Evolutionary conservation across 2,113 vertebrate genomes (phyloP).

Genomic region (Meles meles): DNA sequence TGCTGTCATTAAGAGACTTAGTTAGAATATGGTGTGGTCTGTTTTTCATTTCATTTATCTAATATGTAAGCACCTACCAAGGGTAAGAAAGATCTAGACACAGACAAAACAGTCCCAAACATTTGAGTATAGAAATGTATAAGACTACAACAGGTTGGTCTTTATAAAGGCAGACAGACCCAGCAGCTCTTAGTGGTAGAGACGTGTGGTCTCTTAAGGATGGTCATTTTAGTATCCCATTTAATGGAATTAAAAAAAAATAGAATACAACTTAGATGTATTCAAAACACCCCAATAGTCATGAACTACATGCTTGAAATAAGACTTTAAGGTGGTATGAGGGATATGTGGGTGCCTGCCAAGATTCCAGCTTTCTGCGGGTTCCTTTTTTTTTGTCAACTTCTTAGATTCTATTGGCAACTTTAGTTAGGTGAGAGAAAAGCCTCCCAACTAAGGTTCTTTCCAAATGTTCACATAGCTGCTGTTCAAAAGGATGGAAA

Average conservation of each 20-base stretch:
- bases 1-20: not conserved
- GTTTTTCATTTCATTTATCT: not conserved
- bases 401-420: not conserved
- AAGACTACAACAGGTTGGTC: not conserved
- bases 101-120: not conserved
- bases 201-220: not conserved
- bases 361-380: not conserved
- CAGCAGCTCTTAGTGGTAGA: not conserved
- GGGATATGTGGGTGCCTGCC: not conserved
- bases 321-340: not conserved
- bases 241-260: not conserved
- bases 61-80: not conserved
- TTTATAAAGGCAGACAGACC: not conserved
- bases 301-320: not conserved
- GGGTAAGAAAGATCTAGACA: not conserved
- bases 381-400: not conserved
- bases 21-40: not conserved
- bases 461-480: conserved; percentile 18
- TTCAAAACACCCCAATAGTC: not conserved
- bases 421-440: conserved; percentile 13
- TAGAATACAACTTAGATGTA: not conserved
- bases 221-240: not conserved
- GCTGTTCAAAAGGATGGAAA: not conserved
- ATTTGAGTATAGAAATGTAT: not conserved
- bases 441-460: not conserved